Conservation (phyloP, 2,888 invertebrate species). For the Pristionchus arcanus region DNA sequence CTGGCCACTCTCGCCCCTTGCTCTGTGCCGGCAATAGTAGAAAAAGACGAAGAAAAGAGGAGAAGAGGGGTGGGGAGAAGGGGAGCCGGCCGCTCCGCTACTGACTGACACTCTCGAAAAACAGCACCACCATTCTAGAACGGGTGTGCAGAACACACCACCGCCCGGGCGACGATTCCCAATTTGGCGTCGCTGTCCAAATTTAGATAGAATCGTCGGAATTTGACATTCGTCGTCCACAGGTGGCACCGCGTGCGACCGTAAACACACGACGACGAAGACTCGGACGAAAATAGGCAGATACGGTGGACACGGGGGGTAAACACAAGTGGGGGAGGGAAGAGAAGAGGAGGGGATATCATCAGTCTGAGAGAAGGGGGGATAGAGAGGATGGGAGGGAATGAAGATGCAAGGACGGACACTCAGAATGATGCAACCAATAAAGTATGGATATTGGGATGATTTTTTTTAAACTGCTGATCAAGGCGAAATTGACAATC, state of each 20-base stretch:
- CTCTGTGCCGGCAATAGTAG: slow-evolving; percentile 20
- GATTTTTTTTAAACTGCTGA: background rate
- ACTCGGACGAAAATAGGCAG: slow-evolving; percentile 10
- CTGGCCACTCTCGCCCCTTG: slow-evolving; percentile 6
- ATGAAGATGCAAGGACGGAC: background rate
- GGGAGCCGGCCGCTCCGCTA: background rate
- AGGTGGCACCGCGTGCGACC: background rate
- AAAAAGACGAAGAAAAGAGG: slow-evolving; percentile 46
- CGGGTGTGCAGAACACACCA: background rate
- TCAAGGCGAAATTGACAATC: background rate
- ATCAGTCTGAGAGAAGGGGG: background rate
- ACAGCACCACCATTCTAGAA: slow-evolving; percentile 29
- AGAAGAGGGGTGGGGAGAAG: slow-evolving; percentile 23
- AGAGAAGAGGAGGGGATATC: slow-evolving; percentile 3
- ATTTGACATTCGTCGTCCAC: background rate
- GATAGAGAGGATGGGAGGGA: background rate
- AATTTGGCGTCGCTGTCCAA: background rate
- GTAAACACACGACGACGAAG: background rate
- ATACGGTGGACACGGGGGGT: background rate
- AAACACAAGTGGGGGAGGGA: background rate
- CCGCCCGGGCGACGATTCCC: background rate
- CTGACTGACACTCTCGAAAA: slow-evolving; percentile 21
- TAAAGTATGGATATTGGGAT: background rate
- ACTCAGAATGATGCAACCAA: slow-evolving; percentile 27
- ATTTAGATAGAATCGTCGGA: background rate